A percentile compares a stretch with the other conserved stretches of the same genome.
These are phyloP conservation scores for Astropecten irregularis DNA, from an alignment of 53 echinoderm and acorn worm genomes.

Conservation along the genomic window DNA sequence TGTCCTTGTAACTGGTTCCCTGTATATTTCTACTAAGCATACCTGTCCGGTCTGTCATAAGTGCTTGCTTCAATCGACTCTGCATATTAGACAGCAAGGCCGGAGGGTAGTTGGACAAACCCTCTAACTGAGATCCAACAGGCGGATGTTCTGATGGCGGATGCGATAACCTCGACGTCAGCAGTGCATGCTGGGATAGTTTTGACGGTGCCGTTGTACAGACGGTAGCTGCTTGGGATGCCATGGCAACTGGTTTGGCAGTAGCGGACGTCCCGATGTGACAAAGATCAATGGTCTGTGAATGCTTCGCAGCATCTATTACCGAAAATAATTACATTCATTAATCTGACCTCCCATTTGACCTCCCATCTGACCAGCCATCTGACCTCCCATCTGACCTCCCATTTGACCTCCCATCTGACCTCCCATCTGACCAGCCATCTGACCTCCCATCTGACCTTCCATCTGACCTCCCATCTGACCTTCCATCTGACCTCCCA, in stretches of 20 bases:
- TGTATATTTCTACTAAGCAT: too few species aligned
- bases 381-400: too few species aligned
- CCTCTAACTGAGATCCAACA: neutral
- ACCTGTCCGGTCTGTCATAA: constrained; percentile 26
- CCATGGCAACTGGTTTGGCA: neutral
- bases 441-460: too few species aligned
- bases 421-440: too few species aligned
- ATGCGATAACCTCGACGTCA: constrained; percentile 12
- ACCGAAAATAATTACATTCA: neutral
- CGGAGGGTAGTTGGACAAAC: neutral
- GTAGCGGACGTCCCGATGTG: neutral
- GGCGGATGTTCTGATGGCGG: neutral
- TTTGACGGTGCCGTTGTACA: constrained; percentile 5
- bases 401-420: too few species aligned
- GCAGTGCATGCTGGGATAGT: constrained; percentile 1
- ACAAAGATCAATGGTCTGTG: constrained; percentile 12
- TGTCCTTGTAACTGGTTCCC: too few species aligned
- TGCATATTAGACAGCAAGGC: constrained; percentile 23
- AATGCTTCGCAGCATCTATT: constrained; percentile 5
- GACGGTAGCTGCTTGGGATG: constrained; percentile 8
- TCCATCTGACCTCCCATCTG: too few species aligned
- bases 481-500: too few species aligned
- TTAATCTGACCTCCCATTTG: too few species aligned
- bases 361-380: too few species aligned
- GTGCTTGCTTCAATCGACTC: constrained; percentile 27